Evolutionary conservation across 2,888 invertebrate genomes (phyloP), one percentile per base, ranked within the genome.

Genomic region (Diadromus collaris): DNA sequence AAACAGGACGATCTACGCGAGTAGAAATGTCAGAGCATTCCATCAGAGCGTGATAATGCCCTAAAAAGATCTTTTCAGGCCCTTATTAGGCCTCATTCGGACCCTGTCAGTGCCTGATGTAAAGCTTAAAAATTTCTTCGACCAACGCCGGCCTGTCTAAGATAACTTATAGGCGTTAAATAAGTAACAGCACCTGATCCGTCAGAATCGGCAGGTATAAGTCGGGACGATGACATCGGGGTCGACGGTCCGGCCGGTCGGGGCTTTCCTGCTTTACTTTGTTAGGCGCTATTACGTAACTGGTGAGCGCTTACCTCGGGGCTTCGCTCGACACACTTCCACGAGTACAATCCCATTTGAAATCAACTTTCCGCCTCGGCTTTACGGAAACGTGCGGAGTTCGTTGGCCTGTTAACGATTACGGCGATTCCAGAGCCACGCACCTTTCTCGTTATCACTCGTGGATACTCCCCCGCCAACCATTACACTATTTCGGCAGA

Each of bases 311-410:
- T 56, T 82, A 69, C 82, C 76, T 46, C 82, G 84, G 68, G 89
- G 87, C 86, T 89, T 89, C 88, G 70, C 81, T 85, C 85, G 87
- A 84, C 88, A 85, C 83, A 86, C 83, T 79, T 83, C 84, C 83
- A 56, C 61, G 84, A 85, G 85, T 84, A 83, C 82, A 87, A 89
- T 87, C 88, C 86, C 81, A 89, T 88, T 87, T 86, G 81, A 86
- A 84, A 85, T 82, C 81, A 79, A 82, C 80, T 64, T 74, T 78
- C 70, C 65, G 60, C 75, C 83, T 79, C 82, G 82, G 82, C 73
- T 79, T 75, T 58, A 80, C 81, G 79, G 71, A 73, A 68, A 69
- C 38, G 63, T 21, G 64, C 81, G 80, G 76, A 69, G 67, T 81
- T 77, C 77, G 70, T 64, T 58, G 83, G 82, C 76, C 67, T 54